phyloP scores from a whole-genome alignment of 2,797 vertebrate genomes.

The Periparus ater region DNA sequence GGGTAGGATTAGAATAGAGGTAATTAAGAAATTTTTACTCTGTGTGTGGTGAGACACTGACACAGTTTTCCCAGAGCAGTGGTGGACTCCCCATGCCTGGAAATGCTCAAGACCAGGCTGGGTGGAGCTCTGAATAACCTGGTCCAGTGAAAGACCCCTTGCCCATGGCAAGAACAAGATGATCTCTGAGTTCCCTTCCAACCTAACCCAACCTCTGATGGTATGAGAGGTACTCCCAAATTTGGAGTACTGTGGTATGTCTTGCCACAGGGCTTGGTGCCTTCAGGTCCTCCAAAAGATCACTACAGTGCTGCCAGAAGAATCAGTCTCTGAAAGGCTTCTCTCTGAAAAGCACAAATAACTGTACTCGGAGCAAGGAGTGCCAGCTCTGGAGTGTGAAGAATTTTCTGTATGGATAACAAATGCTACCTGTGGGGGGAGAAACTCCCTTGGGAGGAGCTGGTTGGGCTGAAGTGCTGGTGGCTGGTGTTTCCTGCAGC shows the following conservation, averaged over 20 bases:
- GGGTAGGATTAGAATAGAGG: neutral
- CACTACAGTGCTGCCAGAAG: neutral
- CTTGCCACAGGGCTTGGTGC: neutral
- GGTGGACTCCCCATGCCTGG: neutral
- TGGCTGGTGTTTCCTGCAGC: neutral
- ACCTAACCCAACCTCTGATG: accelerated
- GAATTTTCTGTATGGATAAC: neutral
- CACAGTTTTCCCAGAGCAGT: neutral
- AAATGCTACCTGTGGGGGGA: neutral
- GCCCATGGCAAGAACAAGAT: neutral
- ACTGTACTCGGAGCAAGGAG: neutral
- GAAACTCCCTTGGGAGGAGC: neutral
- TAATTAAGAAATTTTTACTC: neutral
- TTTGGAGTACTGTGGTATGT: neutral
- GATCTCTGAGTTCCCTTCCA: neutral
- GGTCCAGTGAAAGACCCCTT: neutral
- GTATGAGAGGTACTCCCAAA: too few species aligned
- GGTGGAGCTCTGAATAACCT: neutral
- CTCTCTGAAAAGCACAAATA: neutral
- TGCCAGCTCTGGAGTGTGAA: accelerated
- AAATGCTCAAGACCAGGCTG: neutral
- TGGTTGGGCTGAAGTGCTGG: neutral
- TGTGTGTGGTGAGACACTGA: neutral
- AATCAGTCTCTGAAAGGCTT: neutral
- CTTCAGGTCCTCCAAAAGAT: neutral